Conservation (phyloP, 2,113 vertebrate genomes). For the Megatriorchis doriae region DNA sequence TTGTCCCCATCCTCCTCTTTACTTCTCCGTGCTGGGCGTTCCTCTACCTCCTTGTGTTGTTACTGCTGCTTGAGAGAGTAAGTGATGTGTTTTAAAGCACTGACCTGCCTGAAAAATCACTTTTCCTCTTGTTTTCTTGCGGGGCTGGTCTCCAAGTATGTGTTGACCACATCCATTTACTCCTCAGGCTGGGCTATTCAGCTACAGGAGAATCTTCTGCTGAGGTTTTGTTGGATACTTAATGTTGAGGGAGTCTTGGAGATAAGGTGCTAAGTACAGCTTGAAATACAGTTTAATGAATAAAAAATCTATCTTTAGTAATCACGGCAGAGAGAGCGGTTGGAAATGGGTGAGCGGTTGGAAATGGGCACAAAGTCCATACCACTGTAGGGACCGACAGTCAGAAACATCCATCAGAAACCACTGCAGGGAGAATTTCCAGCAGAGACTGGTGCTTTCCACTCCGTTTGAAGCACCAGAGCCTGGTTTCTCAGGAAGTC, state of each 20-base stretch:
- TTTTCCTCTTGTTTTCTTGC: not conserved
- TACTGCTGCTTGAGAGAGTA: not conserved
- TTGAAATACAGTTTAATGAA: not conserved
- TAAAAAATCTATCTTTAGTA: not conserved
- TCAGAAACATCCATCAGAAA: not conserved
- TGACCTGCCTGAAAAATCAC: not conserved
- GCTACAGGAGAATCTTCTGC: not conserved
- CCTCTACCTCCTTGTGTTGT: not conserved
- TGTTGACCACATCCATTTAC: not conserved
- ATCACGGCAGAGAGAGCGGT: not conserved
- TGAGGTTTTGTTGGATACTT: not conserved
- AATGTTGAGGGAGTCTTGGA: not conserved
- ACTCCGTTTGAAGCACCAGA: not conserved
- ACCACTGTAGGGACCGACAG: not conserved
- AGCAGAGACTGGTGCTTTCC: not conserved
- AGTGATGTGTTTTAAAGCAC: not conserved
- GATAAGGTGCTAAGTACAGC: not conserved
- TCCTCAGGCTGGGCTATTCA: not conserved
- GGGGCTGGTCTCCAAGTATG: not conserved
- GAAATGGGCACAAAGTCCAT: not conserved
- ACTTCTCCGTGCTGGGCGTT: fast-evolving
- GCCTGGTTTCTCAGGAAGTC: not conserved
- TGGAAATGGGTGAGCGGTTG: not conserved
- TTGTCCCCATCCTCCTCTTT: not conserved
- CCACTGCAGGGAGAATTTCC: not conserved